phyloP scores from a whole-genome alignment of 2,113 vertebrate genomes.

The Fregata magnificens region DNA sequence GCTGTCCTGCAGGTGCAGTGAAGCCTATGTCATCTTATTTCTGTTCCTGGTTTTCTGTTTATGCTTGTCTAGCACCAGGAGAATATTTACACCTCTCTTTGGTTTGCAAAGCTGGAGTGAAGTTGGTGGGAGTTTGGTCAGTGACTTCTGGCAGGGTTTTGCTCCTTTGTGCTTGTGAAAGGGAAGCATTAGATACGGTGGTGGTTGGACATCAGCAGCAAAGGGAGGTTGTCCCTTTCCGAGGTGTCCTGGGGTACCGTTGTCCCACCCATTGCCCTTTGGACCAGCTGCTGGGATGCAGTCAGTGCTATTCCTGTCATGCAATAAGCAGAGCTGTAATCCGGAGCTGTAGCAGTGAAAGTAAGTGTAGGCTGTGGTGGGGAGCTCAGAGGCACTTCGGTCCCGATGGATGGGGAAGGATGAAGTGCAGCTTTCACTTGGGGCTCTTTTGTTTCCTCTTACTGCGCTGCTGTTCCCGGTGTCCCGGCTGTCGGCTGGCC shows the following conservation, averaged over 20 bases:
- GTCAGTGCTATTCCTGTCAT: background rate
- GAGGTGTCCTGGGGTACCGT: background rate
- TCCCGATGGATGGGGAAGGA: background rate
- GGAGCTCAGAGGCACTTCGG: background rate
- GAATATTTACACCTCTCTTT: background rate
- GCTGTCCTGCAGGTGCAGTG: background rate
- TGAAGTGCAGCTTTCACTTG: background rate
- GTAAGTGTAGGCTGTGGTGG: background rate
- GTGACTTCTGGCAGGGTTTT: background rate
- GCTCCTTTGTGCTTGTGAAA: background rate
- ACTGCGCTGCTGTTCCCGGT: background rate
- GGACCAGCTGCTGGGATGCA: background rate
- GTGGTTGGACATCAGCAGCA: background rate
- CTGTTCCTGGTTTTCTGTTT: background rate
- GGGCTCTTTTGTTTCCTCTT: background rate
- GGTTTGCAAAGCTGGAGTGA: background rate
- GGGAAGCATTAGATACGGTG: accelerated
- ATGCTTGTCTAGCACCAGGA: background rate
- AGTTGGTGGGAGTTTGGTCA: background rate
- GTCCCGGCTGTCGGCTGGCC: accelerated
- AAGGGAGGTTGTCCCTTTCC: background rate
- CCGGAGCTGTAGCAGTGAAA: background rate
- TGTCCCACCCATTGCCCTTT: background rate
- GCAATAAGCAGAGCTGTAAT: background rate
- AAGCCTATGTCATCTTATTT: background rate